Conservation (phyloP, 2,113 vertebrate genomes). For the Macquaria ambigua region DNA sequence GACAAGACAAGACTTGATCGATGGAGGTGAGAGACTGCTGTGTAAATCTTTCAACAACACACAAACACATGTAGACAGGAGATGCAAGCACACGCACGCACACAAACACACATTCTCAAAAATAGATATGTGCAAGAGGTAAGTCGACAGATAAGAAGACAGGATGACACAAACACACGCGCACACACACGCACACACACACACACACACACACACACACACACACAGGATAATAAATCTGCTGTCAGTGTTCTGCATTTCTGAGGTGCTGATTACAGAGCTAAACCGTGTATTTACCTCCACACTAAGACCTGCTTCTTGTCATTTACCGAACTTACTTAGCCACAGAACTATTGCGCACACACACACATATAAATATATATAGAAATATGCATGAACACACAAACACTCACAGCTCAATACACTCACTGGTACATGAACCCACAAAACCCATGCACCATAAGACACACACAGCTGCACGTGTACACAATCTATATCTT, state of each 20-base stretch:
- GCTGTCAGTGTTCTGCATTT: conserved; percentile 41
- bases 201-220: conserved; percentile 7
- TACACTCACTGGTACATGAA: background rate
- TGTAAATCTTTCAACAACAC: conserved; percentile 77
- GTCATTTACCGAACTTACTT: conserved; percentile 46
- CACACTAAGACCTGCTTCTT: conserved; percentile 24
- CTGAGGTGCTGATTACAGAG: conserved; percentile 67
- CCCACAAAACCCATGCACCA: conserved; percentile 3
- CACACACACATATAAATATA: background rate
- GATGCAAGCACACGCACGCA: conserved; percentile 51
- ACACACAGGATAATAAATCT: conserved; percentile 61
- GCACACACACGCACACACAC: conserved; percentile 18
- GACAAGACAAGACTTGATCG: conserved; percentile 71
- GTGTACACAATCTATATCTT: conserved; percentile 38
- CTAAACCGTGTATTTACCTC: conserved; percentile 47
- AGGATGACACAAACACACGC: background rate
- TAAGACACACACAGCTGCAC: conserved; percentile 21
- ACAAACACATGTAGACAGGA: conserved; percentile 60
- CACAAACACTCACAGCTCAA: background rate
- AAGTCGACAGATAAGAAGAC: background rate
- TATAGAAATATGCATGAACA: conserved; percentile 23
- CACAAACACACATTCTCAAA: conserved; percentile 38
- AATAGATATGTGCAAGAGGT: conserved; percentile 14
- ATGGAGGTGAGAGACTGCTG: conserved; percentile 62
- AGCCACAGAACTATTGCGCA: conserved; percentile 7